Evolutionary conservation across 1,140 invertebrate genomes (phyloP), one percentile per base, ranked within the genome.

Genomic region (Goniozus legneri): DNA sequence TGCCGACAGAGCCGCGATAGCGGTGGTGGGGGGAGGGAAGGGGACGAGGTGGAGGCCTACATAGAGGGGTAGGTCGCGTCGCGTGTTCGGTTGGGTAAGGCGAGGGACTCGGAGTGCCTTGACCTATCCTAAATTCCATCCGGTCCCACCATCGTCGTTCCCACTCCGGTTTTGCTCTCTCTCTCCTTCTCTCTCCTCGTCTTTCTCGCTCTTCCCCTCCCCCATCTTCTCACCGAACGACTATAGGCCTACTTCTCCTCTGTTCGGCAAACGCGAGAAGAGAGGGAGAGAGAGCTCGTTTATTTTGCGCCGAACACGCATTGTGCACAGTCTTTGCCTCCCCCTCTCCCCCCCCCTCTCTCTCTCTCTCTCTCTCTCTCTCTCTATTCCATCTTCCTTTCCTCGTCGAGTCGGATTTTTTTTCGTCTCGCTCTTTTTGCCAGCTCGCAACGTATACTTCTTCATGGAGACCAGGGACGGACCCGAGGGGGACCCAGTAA

Each of bases 241-340:
- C 14, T 13, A 4, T 14, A 14, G 32, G 32, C 32, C 32, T 33
- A 33, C 32, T 33, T 33, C 32, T 13, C n/a, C 32, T 13, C 14
- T 33, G 4, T 8, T 13, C 13, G 8, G 32, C 13, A 14, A 4
- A 3, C 13, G 14, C 32, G 6, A 6, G 18, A n/a, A n/a, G n/a
- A 48, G 18, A 49, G 49, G 36, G 41, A 50, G 34, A 52, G 36
- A 56, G 50, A 49, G 54, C 57, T 58, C 60, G 57, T 67, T 66
- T 62, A 65, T 66, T 63, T 56, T 51, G 40, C 48, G 56, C n/a
- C n/a, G 49, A 65, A 52, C 56, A 58, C 52, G 64, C 60, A 66
- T 65, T 66, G 65, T 67, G 50, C 47, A 58, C 55, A 54, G 61
- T 60, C 57, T 50, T 50, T 16, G 39, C 31, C 37, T 12, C 50